Evolutionary conservation across 1,140 invertebrate genomes (phyloP).

Genomic region (Drosophila punjabiensis): DNA sequence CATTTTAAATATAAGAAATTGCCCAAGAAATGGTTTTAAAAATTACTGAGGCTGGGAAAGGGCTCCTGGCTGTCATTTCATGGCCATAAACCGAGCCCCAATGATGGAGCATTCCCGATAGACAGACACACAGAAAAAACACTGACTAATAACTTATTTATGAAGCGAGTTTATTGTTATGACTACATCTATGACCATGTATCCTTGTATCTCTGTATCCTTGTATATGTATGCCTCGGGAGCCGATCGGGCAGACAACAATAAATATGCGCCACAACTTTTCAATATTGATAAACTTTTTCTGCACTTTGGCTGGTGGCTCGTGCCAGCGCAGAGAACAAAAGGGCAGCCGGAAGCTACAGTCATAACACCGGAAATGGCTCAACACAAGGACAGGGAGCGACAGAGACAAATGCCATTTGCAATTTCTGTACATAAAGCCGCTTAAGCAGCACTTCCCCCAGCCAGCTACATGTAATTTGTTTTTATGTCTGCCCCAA

Average conservation of each 20-base stretch:
- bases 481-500: conserved; percentile 81
- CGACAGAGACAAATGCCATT: conserved; percentile 69
- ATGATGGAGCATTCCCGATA: conserved; percentile 7
- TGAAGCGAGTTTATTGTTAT: conserved; percentile 75
- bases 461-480: conserved; percentile 65
- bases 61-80: neutral
- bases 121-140: conserved; percentile 34
- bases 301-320: conserved; percentile 50
- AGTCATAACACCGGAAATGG: conserved; percentile 77
- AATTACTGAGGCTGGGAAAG: neutral
- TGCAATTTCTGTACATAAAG: conserved; percentile 81
- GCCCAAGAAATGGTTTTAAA: neutral
- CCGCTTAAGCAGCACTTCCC: conserved; percentile 66
- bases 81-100: conserved; percentile 15
- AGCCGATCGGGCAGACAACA: conserved; percentile 35
- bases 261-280: conserved; percentile 72
- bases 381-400: conserved; percentile 46
- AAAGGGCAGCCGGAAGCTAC: conserved; percentile 58
- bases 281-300: conserved; percentile 81
- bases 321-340: conserved; percentile 22
- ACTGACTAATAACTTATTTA: conserved; percentile 80
- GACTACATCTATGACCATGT: conserved; percentile 41
- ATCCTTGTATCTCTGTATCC: conserved; percentile 5
- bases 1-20: neutral
- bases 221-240: conserved; percentile 1